Conservation (phyloP, 2,113 vertebrate genomes). For the Bufo bufo region DNA sequence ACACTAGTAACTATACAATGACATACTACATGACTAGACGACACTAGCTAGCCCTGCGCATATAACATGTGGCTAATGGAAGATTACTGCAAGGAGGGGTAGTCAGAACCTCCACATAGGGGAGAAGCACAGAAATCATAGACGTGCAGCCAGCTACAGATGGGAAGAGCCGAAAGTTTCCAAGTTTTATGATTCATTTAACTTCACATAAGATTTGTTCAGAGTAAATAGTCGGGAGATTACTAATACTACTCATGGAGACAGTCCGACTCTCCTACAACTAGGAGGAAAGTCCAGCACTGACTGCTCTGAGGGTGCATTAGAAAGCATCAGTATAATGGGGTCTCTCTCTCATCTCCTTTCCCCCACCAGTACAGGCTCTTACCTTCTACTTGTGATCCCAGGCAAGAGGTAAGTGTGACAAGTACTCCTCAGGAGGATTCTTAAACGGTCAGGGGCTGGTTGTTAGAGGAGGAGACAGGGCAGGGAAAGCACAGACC, state of each 20-base stretch:
- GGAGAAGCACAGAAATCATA: too few species aligned
- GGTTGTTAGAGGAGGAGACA: constrained; percentile 38
- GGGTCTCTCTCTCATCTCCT: neutral
- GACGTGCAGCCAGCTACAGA: neutral
- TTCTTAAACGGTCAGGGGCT: neutral
- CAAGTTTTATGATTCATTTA: neutral
- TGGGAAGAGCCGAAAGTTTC: neutral
- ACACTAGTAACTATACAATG: too few species aligned
- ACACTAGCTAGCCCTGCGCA: too few species aligned
- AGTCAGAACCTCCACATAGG: too few species aligned
- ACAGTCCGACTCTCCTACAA: too few species aligned
- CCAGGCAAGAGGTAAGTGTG: neutral
- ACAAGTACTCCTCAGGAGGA: neutral
- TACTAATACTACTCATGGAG: too few species aligned
- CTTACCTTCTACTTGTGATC: neutral
- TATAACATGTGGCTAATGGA: too few species aligned
- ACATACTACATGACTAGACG: too few species aligned
- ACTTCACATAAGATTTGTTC: too few species aligned
- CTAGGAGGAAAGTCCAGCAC: neutral
- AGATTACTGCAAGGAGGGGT: too few species aligned
- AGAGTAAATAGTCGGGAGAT: too few species aligned
- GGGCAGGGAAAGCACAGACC: constrained; percentile 25
- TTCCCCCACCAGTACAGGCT: neutral
- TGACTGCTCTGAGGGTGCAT: neutral
- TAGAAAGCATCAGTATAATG: neutral